phyloP scores from a whole-genome alignment of 2,797 vertebrate genomes.

The Sebastes oblongus region DNA sequence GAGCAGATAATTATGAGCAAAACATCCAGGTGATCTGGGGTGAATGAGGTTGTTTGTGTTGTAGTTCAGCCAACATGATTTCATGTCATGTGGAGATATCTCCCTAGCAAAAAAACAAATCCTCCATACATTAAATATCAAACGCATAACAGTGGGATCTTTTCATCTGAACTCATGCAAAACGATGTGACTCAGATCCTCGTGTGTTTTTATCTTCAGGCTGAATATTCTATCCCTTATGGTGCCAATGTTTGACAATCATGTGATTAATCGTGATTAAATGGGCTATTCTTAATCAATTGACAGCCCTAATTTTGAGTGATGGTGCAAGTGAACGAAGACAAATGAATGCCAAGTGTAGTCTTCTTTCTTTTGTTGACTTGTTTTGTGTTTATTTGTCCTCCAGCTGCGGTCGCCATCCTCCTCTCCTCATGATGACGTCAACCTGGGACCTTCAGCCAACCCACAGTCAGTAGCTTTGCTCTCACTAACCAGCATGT shows the following conservation, averaged over 20 bases:
- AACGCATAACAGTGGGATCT: neutral
- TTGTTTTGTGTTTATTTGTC: neutral
- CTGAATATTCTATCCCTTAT: neutral
- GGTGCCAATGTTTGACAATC: neutral
- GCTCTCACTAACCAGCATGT: neutral
- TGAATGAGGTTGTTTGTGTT: neutral
- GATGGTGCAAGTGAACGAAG: neutral
- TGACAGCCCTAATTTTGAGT: neutral
- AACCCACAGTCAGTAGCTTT: conserved; percentile 93
- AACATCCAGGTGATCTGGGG: neutral
- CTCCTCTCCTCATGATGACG: conserved; percentile 77
- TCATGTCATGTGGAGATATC: neutral
- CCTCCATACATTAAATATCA: neutral
- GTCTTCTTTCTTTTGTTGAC: neutral
- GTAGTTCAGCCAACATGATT: neutral
- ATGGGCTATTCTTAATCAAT: too few relatives aligned
- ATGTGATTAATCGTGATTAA: too few relatives aligned
- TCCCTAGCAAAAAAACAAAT: neutral
- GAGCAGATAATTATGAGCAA: neutral
- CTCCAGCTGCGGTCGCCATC: conserved; percentile 72
- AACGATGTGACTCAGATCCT: neutral
- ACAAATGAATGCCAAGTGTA: neutral
- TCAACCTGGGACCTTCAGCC: conserved; percentile 95
- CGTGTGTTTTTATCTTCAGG: neutral
- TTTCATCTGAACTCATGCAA: neutral